Conservation (phyloP, 30 jellyfish, hydroid and myxozoan species). For the Aurelia coerulea region DNA sequence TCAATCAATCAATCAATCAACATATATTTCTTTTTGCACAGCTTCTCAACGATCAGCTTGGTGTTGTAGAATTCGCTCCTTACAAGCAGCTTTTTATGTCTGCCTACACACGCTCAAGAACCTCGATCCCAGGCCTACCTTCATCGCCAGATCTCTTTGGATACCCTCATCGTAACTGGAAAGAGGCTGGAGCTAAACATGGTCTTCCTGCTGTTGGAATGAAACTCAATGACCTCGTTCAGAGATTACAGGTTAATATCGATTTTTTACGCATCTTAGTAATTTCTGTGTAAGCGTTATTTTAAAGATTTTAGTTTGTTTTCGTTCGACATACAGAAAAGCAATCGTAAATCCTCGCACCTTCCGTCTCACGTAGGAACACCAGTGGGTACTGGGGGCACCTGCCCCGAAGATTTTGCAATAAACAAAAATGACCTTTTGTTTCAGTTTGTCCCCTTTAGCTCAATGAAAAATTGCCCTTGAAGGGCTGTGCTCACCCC, state of each 20-base stretch:
- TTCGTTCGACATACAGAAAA: too few relatives aligned
- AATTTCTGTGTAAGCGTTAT: neutral
- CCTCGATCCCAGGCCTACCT: constrained; percentile 88
- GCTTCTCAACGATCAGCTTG: constrained; percentile 90
- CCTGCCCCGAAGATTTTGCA: too few relatives aligned
- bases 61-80: constrained; percentile 94
- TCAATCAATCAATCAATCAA: neutral
- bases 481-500: too few relatives aligned
- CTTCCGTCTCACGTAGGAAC: too few relatives aligned
- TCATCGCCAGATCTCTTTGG: constrained; percentile 83
- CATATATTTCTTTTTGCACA: constrained; percentile 2
- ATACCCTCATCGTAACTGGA: constrained; percentile 96
- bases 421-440: too few relatives aligned
- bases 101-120: constrained; percentile 86
- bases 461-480: too few relatives aligned
- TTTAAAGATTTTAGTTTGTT: too few relatives aligned
- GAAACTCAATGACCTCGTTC: constrained; percentile 87
- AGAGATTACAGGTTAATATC: constrained; percentile 79
- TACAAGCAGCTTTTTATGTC: constrained; percentile 87
- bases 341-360: too few relatives aligned
- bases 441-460: too few relatives aligned
- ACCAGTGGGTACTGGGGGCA: too few relatives aligned
- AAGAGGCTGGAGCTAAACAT: constrained; percentile 96
- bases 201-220: constrained; percentile 93
- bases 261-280: neutral